phyloP scores from a whole-genome alignment of 2,113 vertebrate species.

The Triplophysa rosa region DNA sequence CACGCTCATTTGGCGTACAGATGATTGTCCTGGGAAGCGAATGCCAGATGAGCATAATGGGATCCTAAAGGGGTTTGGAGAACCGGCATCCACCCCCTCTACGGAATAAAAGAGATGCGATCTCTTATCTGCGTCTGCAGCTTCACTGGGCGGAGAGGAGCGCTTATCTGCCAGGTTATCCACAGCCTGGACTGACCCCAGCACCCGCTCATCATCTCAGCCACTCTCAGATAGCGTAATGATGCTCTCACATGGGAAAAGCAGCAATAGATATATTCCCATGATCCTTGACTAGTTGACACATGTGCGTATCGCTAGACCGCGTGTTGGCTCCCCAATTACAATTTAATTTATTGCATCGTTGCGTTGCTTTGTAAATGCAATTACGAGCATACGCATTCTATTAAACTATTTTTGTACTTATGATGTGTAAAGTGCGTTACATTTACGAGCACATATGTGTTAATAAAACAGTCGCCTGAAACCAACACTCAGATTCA shows the following conservation, averaged over 20 bases:
- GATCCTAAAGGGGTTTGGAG: constrained; percentile 36
- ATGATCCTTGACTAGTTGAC: constrained; percentile 26
- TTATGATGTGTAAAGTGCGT: neutral
- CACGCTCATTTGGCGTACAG: constrained; percentile 60
- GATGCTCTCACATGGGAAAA: constrained; percentile 48
- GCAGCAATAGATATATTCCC: constrained; percentile 50
- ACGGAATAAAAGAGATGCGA: constrained; percentile 49
- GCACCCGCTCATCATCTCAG: neutral
- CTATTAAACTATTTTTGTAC: neutral
- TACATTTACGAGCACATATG: neutral
- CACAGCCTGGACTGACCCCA: constrained; percentile 26
- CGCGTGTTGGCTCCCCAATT: neutral
- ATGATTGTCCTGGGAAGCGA: constrained; percentile 65
- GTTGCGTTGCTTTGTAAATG: neutral
- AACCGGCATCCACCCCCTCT: constrained; percentile 28
- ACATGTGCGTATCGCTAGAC: constrained; percentile 5
- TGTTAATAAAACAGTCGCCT: neutral
- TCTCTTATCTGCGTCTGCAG: constrained; percentile 75
- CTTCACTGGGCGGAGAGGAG: constrained; percentile 46
- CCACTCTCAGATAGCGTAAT: neutral
- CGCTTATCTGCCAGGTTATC: constrained; percentile 42
- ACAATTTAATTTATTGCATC: neutral
- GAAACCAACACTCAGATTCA: neutral
- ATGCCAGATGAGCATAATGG: constrained; percentile 34
- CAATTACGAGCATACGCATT: neutral